Evolutionary conservation across 2,888 invertebrate genomes (phyloP).

Genomic region (Fragum sueziense): DNA sequence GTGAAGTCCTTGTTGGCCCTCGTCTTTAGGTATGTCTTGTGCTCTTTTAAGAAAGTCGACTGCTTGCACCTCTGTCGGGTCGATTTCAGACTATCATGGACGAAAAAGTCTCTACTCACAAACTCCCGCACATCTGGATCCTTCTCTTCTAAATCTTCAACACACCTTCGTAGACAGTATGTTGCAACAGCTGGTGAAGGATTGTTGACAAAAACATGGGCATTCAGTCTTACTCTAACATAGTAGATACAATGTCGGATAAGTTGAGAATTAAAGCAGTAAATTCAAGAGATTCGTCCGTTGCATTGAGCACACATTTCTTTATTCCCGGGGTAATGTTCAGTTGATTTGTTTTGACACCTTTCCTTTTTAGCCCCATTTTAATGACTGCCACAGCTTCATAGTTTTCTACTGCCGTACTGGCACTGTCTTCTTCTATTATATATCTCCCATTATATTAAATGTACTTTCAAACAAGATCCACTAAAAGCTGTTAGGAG

Average conservation of each 20-base stretch:
- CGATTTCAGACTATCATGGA: conserved; percentile 9
- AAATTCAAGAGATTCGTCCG: no score
- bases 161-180: conserved; percentile 1
- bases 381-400: conserved; percentile 27
- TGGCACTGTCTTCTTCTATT: conserved; percentile 28
- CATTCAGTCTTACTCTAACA: no score
- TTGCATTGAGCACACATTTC: conserved; percentile 15
- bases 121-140: conserved; percentile 5
- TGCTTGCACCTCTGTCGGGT: not conserved
- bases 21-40: conserved; percentile 23
- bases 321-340: conserved; percentile 16
- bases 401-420: conserved; percentile 27
- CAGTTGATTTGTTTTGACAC: conserved; percentile 16
- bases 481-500: conserved; percentile 37
- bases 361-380: conserved; percentile 15
- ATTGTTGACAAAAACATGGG: conserved; percentile 17
- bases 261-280: no score
- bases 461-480: conserved; percentile 24
- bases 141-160: not conserved
- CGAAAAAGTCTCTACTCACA: conserved; percentile 11
- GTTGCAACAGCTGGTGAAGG: conserved; percentile 21
- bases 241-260: no score
- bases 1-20: conserved; percentile 52
- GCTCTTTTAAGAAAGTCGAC: conserved; percentile 39
- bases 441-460: conserved; percentile 40